A percentile compares a stretch with the other conserved stretches of the same genome.
Evolutionary conservation across 2,888 invertebrate genomes (phyloP).

Genomic region (Eristalinus aeneus): DNA sequence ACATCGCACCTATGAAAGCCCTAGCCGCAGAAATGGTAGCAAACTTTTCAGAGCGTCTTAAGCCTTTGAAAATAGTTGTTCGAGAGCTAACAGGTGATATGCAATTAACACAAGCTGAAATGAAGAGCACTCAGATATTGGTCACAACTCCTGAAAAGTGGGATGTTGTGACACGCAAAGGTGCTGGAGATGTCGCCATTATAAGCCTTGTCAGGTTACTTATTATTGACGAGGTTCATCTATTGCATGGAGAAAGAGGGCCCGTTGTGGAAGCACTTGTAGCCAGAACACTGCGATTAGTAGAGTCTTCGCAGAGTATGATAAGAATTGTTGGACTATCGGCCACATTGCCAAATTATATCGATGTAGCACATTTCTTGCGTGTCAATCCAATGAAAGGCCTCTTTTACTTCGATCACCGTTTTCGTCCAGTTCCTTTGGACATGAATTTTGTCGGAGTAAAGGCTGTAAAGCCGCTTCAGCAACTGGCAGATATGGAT

Average conservation of each 20-base stretch:
- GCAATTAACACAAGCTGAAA: constrained; percentile 96
- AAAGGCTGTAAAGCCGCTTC: constrained; percentile 84
- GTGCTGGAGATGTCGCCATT: constrained; percentile 92
- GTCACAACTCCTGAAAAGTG: constrained; percentile 99
- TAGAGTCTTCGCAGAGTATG: constrained; percentile 95
- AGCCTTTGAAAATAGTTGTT: constrained; percentile 89
- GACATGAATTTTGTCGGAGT: constrained; percentile 95
- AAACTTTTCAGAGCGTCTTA: constrained; percentile 92
- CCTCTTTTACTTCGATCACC: constrained; percentile 95
- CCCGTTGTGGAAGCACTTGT: constrained; percentile 98
- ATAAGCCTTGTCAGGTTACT: constrained; percentile 94
- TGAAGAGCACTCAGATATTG: constrained; percentile 97
- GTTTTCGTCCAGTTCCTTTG: constrained; percentile 97
- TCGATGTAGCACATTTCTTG: constrained; percentile 97
- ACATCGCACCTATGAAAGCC: constrained; percentile 99
- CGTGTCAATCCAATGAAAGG: constrained; percentile 95
- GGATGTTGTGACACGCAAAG: constrained; percentile 99
- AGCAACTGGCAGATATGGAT: constrained; percentile 91
- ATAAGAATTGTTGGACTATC: constrained; percentile 98
- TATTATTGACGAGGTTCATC: constrained; percentile 98
- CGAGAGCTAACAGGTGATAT: constrained; percentile 98
- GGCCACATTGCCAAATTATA: constrained; percentile 98
- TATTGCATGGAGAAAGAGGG: constrained; percentile 97
- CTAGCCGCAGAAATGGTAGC: constrained; percentile 98
- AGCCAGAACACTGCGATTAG: constrained; percentile 95